Conservation (phyloP, 2,888 invertebrate genomes). For the Microplitis deprimator region DNA sequence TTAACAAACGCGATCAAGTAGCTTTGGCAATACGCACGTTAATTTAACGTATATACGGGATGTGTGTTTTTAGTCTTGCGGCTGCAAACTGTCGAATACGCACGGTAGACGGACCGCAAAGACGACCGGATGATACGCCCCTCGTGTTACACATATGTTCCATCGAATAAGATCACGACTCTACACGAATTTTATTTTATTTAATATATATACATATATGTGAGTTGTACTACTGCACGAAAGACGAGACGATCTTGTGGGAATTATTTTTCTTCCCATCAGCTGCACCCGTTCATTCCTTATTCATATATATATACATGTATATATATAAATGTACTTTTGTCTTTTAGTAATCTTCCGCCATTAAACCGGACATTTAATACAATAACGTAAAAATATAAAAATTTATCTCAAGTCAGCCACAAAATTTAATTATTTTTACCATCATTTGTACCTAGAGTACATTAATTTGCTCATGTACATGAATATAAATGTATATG, state of each 20-base stretch:
- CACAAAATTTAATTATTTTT: conserved; percentile 14
- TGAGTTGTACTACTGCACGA: conserved; percentile 54
- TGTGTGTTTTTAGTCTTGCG: conserved; percentile 28
- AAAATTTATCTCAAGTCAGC: not conserved
- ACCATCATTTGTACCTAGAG: not conserved
- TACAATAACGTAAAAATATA: not conserved
- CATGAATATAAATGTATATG: not conserved
- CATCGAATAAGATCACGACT: conserved; percentile 49
- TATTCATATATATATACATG: not conserved
- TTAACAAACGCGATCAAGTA: conserved; percentile 3
- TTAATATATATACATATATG: not conserved
- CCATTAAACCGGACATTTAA: not conserved
- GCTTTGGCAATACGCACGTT: conserved; percentile 6
- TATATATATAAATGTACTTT: not conserved
- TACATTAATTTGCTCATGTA: not conserved
- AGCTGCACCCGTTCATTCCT: conserved; percentile 29
- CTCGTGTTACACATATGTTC: conserved; percentile 71
- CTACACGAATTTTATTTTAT: conserved; percentile 34
- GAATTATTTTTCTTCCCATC: conserved; percentile 44
- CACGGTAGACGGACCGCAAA: conserved; percentile 59
- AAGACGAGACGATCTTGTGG: conserved; percentile 58
- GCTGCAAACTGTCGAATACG: conserved; percentile 55
- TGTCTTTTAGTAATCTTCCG: not conserved
- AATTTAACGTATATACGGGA: not conserved
- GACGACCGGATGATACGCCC: conserved; percentile 64